phyloP scores from a whole-genome alignment of 1,140 invertebrate species.

The Eriosoma lanigerum region DNA sequence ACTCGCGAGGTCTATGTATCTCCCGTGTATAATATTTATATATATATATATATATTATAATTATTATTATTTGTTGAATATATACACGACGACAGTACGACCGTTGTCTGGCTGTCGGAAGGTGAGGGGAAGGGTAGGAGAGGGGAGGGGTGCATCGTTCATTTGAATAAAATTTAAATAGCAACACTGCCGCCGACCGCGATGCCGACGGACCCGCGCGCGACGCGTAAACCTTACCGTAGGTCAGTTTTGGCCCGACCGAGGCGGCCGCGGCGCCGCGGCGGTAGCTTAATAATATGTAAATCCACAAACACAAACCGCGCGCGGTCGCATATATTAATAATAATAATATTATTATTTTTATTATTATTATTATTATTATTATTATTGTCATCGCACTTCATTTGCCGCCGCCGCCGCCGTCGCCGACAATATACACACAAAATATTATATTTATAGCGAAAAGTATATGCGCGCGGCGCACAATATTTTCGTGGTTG shows the following conservation, averaged over 20 bases:
- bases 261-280: not conserved
- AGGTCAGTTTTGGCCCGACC: slow-evolving; percentile 45
- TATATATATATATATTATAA: not conserved
- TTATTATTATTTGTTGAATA: slow-evolving; percentile 15
- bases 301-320: not conserved
- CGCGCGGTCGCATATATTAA: not conserved
- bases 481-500: too few relatives aligned
- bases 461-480: too few relatives aligned
- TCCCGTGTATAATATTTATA: not conserved
- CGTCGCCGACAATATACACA: not conserved
- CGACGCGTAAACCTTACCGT: slow-evolving; percentile 12
- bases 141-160: slow-evolving; percentile 1
- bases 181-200: not conserved
- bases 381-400: not conserved
- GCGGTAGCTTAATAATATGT: slow-evolving; percentile 18
- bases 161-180: slow-evolving; percentile 52
- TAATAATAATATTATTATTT: not conserved
- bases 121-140: not conserved
- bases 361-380: too few relatives aligned
- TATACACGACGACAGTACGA: not conserved
- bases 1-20: not conserved
- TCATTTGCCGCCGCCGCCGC: too few relatives aligned
- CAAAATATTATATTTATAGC: too few relatives aligned
- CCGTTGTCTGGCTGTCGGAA: not conserved
- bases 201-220: slow-evolving; percentile 28